A percentile compares a stretch with the other conserved stretches of the same genome.
Conservation (phyloP, 2,113 vertebrate species). For the Corythornis cristatus region DNA sequence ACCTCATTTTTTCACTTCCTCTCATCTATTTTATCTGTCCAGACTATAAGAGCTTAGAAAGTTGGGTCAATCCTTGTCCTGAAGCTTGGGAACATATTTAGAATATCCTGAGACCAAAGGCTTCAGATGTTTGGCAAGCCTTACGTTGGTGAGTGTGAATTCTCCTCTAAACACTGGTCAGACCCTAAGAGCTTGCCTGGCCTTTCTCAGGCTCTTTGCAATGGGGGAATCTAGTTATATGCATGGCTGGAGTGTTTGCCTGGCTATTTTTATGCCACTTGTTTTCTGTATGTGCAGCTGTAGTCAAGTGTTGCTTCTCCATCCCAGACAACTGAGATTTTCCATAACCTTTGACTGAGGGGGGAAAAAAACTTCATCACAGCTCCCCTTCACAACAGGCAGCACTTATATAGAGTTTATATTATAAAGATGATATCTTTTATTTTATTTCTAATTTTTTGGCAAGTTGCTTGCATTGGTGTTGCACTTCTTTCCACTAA, state of each 20-base stretch:
- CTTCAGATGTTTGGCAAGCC: neutral
- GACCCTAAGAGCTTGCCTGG: neutral
- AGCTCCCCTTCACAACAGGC: neutral
- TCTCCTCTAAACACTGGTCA: neutral
- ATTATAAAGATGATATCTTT: too few relatives aligned
- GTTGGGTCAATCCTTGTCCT: neutral
- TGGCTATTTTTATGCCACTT: constrained; percentile 37
- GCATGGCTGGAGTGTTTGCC: constrained; percentile 36
- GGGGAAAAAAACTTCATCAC: neutral
- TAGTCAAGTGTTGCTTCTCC: neutral
- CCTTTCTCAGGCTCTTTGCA: constrained; percentile 40
- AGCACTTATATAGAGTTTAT: neutral
- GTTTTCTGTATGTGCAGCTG: neutral
- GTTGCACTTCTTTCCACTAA: neutral
- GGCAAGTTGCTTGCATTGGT: neutral
- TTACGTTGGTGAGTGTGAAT: neutral
- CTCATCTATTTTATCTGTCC: neutral
- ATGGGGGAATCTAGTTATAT: neutral
- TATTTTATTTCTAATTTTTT: neutral
- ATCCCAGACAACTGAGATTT: constrained; percentile 31
- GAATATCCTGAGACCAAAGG: neutral
- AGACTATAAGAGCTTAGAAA: neutral
- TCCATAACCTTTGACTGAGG: constrained; percentile 24
- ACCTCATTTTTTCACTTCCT: neutral
- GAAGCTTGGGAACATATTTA: neutral